Evolutionary conservation across 1,140 invertebrate genomes (phyloP), one percentile per base, ranked within the genome.

Genomic region (Palaemon carinicauda): DNA sequence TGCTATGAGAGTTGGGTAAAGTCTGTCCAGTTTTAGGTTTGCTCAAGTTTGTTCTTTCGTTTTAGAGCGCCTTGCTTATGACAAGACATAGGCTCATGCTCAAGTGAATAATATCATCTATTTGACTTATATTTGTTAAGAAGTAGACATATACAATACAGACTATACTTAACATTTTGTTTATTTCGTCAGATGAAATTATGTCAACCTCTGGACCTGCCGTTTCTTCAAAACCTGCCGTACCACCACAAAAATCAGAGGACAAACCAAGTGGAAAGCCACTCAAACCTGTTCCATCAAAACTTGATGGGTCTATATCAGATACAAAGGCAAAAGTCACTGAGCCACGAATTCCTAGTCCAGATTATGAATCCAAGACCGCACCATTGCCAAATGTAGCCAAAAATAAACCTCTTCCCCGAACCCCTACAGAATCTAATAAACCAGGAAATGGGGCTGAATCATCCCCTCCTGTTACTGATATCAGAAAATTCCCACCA

Each of bases 321-420:
- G 33, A n/a, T 27, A 74, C 15, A 4, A 79, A 69, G 52, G 1
- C 74, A 7, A 86, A 80, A 78, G 27, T 78, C 19, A 14, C 60
- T 54, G 65, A 80, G 9, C 65, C 84, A 54, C 56, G 24, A 41
- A 41, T 86, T 17, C 84, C 84, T 15, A 80, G 60, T 19, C 84
- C 84, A 24, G 84, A 86, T 27, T 86, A 86, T 74, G 84, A 86
- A 9, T 69, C 73, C 51, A 86, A 86, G 60, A 17, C 50, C 29
- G 14, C 71, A 29, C n/a, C 19, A 24, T n/a, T 74, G n/a, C 31
- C 69, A 41, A 50, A 54, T n/a, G n/a, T 50, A 19, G 24, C 74
- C 5, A 86, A 86, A 41, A 86, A 7, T 24, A 86, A 86, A 31
- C 84, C 84, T 24, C 77, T 80, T 12, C 84, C 78, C 21, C 54